phyloP scores from a whole-genome alignment of 53 echinoderm and acorn worm species.

The Crossaster papposus region DNA sequence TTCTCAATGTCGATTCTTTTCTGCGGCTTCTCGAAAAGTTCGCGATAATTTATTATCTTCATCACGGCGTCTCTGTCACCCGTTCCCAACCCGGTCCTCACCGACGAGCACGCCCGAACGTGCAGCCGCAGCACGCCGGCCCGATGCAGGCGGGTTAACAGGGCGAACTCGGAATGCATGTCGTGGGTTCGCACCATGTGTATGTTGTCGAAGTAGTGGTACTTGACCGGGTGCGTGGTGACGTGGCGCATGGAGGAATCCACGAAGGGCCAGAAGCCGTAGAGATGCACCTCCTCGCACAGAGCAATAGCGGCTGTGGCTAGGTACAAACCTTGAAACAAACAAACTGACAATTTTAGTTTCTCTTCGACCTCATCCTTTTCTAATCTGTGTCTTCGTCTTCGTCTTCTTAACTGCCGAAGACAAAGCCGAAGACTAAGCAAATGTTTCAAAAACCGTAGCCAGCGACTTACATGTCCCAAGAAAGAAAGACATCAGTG shows the following conservation, averaged over 20 bases:
- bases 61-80: background rate
- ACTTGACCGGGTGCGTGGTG: constrained; percentile 62
- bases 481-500: too few relatives aligned
- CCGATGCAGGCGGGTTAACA: constrained; percentile 65
- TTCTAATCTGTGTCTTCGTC: too few relatives aligned
- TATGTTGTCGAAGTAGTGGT: constrained; percentile 74
- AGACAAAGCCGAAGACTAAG: too few relatives aligned
- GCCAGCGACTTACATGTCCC: too few relatives aligned
- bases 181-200: constrained; percentile 66
- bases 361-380: too few relatives aligned
- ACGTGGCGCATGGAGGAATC: constrained; percentile 51
- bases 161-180: constrained; percentile 63
- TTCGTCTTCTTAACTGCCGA: too few relatives aligned
- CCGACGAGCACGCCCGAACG: background rate
- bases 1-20: background rate
- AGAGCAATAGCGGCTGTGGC: constrained; percentile 67
- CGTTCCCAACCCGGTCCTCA: too few relatives aligned
- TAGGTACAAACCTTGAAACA: constrained; percentile 67
- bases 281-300: constrained; percentile 71
- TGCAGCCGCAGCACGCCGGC: constrained; percentile 68
- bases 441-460: too few relatives aligned
- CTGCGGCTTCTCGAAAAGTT: background rate
- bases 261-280: constrained; percentile 80
- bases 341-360: background rate
- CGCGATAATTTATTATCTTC: background rate